A percentile compares a stretch with the other conserved stretches of the same genome.
phyloP scores from a whole-genome alignment of 2,888 invertebrate species.

The Tubulanus polymorphus region DNA sequence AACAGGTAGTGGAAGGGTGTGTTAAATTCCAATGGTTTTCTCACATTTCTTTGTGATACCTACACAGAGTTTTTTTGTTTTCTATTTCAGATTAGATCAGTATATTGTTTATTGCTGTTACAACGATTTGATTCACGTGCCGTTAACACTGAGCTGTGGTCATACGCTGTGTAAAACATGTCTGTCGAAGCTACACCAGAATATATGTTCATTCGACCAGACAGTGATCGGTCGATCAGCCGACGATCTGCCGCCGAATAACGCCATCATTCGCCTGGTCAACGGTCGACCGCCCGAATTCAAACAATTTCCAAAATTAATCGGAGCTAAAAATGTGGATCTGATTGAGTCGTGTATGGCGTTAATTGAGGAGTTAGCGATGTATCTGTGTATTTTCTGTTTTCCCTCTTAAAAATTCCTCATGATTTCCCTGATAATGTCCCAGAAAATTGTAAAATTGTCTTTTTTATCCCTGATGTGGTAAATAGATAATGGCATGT shows the following conservation, averaged over 20 bases:
- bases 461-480: no score
- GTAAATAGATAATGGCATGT: no score
- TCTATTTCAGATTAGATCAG: no score
- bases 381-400: slow-evolving; percentile 86
- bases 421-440: no score
- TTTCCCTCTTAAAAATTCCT: no score
- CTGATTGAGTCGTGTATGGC: slow-evolving; percentile 66
- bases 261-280: slow-evolving; percentile 81
- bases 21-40: no score
- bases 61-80: no score
- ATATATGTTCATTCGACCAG: slow-evolving; percentile 94
- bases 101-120: no score
- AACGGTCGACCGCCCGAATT: slow-evolving; percentile 52
- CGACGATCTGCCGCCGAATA: slow-evolving; percentile 77
- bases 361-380: slow-evolving; percentile 82
- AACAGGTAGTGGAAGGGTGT: no score
- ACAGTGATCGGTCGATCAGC: slow-evolving; percentile 64
- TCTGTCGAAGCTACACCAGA: slow-evolving; percentile 78
- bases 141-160: slow-evolving; percentile 78
- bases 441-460: no score
- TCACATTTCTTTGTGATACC: no score
- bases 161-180: slow-evolving; percentile 91
- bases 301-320: slow-evolving; percentile 9
- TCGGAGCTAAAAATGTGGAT: background rate
- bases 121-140: slow-evolving; percentile 76